Conservation (phyloP, 2,113 vertebrate genomes). For the Puma concolor region DNA sequence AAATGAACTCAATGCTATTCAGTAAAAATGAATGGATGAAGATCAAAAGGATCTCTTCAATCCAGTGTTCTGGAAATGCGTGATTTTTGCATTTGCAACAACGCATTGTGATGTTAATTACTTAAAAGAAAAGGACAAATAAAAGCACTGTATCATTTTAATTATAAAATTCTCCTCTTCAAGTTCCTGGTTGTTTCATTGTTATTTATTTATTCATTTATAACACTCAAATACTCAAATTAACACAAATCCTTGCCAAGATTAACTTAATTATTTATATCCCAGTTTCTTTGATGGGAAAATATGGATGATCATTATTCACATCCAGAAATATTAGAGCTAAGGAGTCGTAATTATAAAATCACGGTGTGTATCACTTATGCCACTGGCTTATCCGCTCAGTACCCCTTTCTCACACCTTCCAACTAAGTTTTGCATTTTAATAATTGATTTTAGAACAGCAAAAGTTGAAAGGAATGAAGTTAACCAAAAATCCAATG, state of each 20-base stretch:
- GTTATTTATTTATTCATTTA: background rate
- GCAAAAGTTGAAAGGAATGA: background rate
- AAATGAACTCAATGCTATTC: conserved; percentile 67
- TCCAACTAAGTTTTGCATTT: background rate
- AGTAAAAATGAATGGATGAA: conserved; percentile 78
- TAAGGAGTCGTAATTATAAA: background rate
- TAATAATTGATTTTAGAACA: conserved; percentile 4
- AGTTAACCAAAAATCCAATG: background rate
- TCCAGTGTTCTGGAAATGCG: conserved; percentile 71
- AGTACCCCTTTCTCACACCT: background rate
- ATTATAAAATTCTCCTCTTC: conserved; percentile 30
- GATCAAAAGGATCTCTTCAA: conserved; percentile 76
- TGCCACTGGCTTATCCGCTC: background rate
- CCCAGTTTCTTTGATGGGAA: background rate
- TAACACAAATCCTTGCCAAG: background rate
- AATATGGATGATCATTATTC: background rate
- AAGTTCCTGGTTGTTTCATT: background rate
- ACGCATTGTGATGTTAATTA: conserved; percentile 71
- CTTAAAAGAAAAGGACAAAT: conserved; percentile 57
- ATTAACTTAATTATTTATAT: background rate
- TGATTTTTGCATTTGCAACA: background rate
- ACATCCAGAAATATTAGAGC: background rate
- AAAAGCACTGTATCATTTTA: conserved; percentile 66
- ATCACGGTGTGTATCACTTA: background rate
- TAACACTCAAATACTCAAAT: background rate